These are phyloP conservation scores for Cyprinodon tularosa DNA, from an alignment of 2,113 vertebrate species.

Conservation along the genomic window DNA sequence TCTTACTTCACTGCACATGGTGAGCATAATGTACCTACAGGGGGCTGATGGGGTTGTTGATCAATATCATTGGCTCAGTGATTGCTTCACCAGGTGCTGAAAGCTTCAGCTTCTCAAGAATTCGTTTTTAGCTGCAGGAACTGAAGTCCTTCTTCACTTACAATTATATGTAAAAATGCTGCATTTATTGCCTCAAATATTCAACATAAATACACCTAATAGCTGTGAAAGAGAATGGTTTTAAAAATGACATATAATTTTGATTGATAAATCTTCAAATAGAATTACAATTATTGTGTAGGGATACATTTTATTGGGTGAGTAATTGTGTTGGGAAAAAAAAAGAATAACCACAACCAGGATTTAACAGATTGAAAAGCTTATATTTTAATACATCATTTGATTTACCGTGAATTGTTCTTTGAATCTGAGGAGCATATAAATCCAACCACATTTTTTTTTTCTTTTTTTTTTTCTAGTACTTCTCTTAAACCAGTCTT, in stretches of 20 bases:
- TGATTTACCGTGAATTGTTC: neutral
- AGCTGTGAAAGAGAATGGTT: neutral
- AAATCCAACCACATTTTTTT: no score
- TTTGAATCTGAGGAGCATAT: no score
- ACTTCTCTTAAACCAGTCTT: neutral
- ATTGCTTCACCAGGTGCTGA: constrained; percentile 24
- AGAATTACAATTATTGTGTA: neutral
- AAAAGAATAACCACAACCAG: neutral
- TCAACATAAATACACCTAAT: constrained; percentile 21
- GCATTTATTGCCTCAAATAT: neutral
- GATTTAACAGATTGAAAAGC: neutral
- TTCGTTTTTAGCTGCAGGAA: constrained; percentile 13
- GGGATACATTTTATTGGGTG: neutral
- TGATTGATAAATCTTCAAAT: neutral
- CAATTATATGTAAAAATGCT: neutral
- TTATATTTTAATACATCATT: neutral
- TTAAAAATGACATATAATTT: neutral
- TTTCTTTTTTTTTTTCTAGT: no score
- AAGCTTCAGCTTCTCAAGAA: constrained; percentile 16
- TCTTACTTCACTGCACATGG: constrained; percentile 14
- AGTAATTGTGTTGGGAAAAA: neutral
- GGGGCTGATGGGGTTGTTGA: constrained; percentile 40
- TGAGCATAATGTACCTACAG: constrained; percentile 31
- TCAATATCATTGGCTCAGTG: constrained; percentile 24
- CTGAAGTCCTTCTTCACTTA: neutral